These are phyloP conservation scores for Neomorphus geoffroyi DNA, from an alignment of 2,797 vertebrate species.

Conservation along the genomic window DNA sequence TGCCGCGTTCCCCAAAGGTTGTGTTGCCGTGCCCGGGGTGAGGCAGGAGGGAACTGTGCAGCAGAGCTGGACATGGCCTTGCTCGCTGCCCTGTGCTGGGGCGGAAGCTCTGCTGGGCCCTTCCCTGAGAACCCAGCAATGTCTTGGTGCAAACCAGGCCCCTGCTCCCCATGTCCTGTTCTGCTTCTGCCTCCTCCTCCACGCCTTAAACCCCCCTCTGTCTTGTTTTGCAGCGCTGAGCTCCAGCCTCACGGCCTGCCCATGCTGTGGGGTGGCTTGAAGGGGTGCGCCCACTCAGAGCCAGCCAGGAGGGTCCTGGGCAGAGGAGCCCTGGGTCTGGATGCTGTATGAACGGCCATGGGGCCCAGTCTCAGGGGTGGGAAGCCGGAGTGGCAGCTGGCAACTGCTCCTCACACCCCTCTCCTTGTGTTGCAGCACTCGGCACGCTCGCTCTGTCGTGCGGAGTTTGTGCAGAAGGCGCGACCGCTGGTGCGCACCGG, in stretches of 20 bases:
- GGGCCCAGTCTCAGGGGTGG: neutral
- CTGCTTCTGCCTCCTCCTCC: neutral
- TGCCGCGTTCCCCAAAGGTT: neutral
- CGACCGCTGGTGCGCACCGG: rapidly evolving
- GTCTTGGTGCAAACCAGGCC: neutral
- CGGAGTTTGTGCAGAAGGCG: rapidly evolving
- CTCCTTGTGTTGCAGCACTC: rapidly evolving
- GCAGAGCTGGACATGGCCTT: neutral
- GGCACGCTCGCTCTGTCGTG: neutral
- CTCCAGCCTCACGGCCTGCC: too few relatives aligned
- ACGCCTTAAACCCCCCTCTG: neutral
- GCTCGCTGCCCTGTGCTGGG: rapidly evolving
- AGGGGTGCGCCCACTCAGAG: neutral
- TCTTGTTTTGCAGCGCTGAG: neutral
- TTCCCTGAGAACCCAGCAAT: rapidly evolving
- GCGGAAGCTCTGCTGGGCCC: neutral
- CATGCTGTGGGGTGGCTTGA: neutral
- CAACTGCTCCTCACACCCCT: neutral
- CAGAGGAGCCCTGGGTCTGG: neutral
- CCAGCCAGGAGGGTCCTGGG: neutral
- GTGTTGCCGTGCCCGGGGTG: neutral
- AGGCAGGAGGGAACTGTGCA: neutral
- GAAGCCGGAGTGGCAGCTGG: neutral
- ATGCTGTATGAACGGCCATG: rapidly evolving
- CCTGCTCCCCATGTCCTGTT: rapidly evolving